Evolutionary conservation across 2,888 invertebrate genomes (phyloP).

Genomic region (Netelia inedita): DNA sequence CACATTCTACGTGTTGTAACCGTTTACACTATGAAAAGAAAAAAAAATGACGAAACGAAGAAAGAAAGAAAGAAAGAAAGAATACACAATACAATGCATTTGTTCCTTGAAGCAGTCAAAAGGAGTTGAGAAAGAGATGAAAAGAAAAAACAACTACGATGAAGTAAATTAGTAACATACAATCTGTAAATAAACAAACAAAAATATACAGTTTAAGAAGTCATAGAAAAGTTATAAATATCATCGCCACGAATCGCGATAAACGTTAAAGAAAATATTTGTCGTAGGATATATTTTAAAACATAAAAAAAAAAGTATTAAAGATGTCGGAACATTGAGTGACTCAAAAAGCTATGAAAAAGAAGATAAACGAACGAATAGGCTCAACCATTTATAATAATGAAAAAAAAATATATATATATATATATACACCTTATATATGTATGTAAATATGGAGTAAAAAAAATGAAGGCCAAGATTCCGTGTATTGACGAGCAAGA

Average conservation of each 20-base stretch:
- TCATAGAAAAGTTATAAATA: constrained; percentile 67
- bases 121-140: constrained; percentile 48
- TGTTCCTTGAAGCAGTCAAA: constrained; percentile 69
- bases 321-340: constrained; percentile 63
- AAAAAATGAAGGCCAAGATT: constrained; percentile 65
- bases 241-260: constrained; percentile 69
- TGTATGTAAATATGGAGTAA: constrained; percentile 68
- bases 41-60: constrained; percentile 24
- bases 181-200: constrained; percentile 71
- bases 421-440: constrained; percentile 52
- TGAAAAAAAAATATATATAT: constrained; percentile 57
- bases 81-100: constrained; percentile 64
- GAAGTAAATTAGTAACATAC: constrained; percentile 65
- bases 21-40: constrained; percentile 52
- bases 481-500: constrained; percentile 64
- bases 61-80: constrained; percentile 30
- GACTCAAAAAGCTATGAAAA: constrained; percentile 59
- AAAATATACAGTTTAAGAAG: constrained; percentile 64
- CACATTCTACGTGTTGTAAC: constrained; percentile 58
- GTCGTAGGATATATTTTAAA: constrained; percentile 79
- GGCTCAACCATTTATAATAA: constrained; percentile 73
- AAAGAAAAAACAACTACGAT: constrained; percentile 64
- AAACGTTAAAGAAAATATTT: constrained; percentile 75
- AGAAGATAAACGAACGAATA: constrained; percentile 65
- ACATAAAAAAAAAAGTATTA: constrained; percentile 74